Evolutionary conservation across 1,140 invertebrate species (phyloP), one percentile per base, ranked within the genome.

Genomic region (Aphidius ervi): DNA sequence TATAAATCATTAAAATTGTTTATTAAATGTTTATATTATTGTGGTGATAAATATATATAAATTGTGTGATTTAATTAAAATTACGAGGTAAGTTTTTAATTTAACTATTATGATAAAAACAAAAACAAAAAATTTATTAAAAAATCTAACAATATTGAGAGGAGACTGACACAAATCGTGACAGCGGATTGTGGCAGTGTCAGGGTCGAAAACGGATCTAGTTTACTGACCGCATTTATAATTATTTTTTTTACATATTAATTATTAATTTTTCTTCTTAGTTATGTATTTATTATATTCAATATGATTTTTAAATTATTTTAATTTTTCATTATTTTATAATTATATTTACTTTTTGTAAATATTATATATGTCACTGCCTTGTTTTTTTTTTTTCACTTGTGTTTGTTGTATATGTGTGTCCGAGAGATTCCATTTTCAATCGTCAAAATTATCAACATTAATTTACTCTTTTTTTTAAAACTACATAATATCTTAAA

Each of bases 141-240:
- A 67, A 61, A 66, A 62, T 23, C 49, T 58, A 62, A 39, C 67
- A 71, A 74, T 74, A 74, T 72, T 72, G 70, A 67, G 66, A 31
- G 4, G 4, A 58, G 61, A 68, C 59, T 70, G 72, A 75, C 70
- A 70, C 66, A 67, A 72, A 76, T 76, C 69, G 64, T 61, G 65
- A 59, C 73, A 61, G 71, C 68, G 76, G 73, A 70, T 74, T 75
- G 75, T 77, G 75, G 75, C 76, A 78, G 76, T 77, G 76, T 78
- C 76, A 78, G 76, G 76, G 76, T 78, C 75, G 76, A 68, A 31
- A 76, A 74, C 68, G 68, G 68, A 76, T 73, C 71, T 77, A 70
- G 76, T 78, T 78, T 75, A 76, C 64, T 75, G 76, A 76, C 75
- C 75, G 76, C 73, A 69, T 73, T 78, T 61, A 53, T 50, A 59